Percentiles rank a stretch among this genome's conserved stretches.
Evolutionary conservation across 2,797 vertebrate species (phyloP).

Genomic region (Melopsittacus undulatus): DNA sequence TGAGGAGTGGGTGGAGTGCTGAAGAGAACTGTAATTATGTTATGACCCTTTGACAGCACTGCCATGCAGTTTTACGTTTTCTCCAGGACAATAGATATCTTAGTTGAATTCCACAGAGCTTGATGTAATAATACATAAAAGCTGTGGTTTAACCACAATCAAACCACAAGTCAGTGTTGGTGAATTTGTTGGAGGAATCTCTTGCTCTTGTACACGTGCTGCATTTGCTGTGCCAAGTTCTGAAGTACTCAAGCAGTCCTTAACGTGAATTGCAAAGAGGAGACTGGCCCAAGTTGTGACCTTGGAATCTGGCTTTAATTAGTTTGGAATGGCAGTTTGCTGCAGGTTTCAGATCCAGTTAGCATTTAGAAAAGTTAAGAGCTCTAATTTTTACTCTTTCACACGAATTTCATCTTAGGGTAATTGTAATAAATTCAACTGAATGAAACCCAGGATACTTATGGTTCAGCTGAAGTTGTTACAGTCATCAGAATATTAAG

Average conservation of each 20-base stretch:
- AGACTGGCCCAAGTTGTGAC: neutral
- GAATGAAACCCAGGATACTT: neutral
- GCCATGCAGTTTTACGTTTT: neutral
- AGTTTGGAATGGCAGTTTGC: neutral
- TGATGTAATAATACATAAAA: neutral
- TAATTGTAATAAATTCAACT: neutral
- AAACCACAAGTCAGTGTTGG: neutral
- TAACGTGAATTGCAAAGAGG: neutral
- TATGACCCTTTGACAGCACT: neutral
- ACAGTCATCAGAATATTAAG: neutral
- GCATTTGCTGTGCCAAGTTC: neutral
- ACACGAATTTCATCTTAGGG: neutral
- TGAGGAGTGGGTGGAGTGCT: neutral
- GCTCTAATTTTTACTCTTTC: neutral
- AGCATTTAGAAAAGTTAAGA: neutral
- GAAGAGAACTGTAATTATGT: neutral
- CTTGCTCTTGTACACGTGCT: slow-evolving; percentile 6
- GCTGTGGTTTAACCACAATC: neutral
- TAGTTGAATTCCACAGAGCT: neutral
- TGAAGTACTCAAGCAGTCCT: neutral
- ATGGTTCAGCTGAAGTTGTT: neutral
- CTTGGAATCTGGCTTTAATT: neutral
- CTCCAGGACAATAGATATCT: neutral
- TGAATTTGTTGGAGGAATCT: neutral
- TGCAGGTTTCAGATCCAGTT: neutral